phyloP scores from a whole-genome alignment of 2,113 vertebrate genomes.

The Antennarius striatus region DNA sequence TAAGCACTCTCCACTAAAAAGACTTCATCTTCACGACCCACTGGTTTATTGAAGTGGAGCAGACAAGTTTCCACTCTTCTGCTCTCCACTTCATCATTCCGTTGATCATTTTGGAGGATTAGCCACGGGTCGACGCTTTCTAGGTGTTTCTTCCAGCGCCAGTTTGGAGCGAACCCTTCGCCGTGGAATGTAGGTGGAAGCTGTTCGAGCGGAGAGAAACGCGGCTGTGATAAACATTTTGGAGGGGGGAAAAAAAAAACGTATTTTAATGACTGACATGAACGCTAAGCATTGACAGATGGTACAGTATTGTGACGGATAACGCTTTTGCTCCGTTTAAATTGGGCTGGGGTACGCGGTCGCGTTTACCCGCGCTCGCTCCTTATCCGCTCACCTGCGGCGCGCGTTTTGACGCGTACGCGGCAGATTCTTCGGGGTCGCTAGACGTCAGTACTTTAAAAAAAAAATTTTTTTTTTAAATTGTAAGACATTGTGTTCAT shows the following conservation, averaged over 20 bases:
- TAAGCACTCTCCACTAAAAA: constrained; percentile 32
- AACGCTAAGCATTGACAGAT: constrained; percentile 29
- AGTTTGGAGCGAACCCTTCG: neutral
- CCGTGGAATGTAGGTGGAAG: neutral
- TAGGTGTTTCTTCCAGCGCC: constrained; percentile 15
- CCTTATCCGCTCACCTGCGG: constrained; percentile 47
- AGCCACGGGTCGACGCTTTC: neutral
- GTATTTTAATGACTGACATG: constrained; percentile 10
- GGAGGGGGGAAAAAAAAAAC: neutral
- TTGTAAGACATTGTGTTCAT: constrained; percentile 35
- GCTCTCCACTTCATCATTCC: constrained; percentile 9
- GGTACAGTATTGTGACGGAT: constrained; percentile 1
- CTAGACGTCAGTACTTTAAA: constrained; percentile 17
- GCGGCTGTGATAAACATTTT: neutral
- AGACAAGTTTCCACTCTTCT: constrained; percentile 25
- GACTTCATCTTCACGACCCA: neutral
- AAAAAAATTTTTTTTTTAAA: too few species aligned
- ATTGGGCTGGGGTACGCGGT: neutral
- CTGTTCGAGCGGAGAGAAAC: neutral
- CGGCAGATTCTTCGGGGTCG: neutral
- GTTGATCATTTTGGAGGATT: neutral
- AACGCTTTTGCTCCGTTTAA: neutral
- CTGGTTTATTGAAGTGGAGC: constrained; percentile 10
- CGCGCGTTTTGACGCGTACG: constrained; percentile 22
- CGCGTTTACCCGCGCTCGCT: neutral